A percentile compares a stretch with the other conserved stretches of the same genome.
phyloP scores from a whole-genome alignment of 1,140 invertebrate species.

The Eurosta solidaginis region DNA sequence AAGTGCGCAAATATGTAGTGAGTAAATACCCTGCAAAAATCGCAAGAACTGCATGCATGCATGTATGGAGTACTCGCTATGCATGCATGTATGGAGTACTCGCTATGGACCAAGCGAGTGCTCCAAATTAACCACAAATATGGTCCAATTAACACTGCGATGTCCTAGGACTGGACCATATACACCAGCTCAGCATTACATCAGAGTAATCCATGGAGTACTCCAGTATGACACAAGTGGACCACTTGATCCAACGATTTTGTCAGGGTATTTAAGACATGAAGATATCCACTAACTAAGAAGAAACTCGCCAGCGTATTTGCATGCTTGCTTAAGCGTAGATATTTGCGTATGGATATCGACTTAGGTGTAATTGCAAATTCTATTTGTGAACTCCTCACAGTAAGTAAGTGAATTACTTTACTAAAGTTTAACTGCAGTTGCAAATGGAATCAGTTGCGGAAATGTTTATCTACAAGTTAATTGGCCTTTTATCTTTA shows the following conservation, averaged over 20 bases:
- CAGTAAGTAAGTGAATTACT: background rate
- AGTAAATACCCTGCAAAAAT: too few species aligned
- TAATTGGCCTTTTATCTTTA: background rate
- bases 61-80: too few species aligned
- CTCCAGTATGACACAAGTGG: background rate
- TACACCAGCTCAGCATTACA: too few species aligned
- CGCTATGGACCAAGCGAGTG: too few species aligned
- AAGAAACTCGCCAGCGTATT: background rate
- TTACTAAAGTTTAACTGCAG: background rate
- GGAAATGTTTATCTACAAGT: slow-evolving; percentile 10
- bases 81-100: too few species aligned
- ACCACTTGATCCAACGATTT: background rate
- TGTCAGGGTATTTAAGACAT: background rate
- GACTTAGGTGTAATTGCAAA: background rate
- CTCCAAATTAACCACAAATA: too few species aligned
- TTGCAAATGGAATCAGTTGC: background rate
- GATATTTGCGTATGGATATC: background rate
- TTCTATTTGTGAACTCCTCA: background rate
- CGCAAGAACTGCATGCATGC: too few species aligned
- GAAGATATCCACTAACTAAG: background rate
- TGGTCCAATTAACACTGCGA: too few species aligned
- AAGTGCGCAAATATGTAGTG: too few species aligned
- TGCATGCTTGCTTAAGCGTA: background rate
- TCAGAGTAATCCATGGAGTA: too few species aligned
- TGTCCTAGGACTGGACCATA: too few species aligned